Evolutionary conservation across 92 coral and sea anemone species (phyloP), one percentile per base, ranked within the genome.

Genomic region (Zoanthus gigantus): DNA sequence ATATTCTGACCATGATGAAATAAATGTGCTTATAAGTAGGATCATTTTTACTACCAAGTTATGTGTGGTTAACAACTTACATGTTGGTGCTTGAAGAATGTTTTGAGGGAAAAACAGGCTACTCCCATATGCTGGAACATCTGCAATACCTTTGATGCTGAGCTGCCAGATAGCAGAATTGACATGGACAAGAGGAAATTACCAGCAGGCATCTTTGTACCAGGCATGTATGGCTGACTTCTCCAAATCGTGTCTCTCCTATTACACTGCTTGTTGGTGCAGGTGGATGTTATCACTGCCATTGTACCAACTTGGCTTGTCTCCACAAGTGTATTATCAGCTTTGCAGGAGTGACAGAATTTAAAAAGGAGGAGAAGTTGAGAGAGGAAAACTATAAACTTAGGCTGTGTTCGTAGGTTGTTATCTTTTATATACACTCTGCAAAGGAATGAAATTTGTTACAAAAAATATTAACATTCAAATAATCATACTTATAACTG

Each of bases 181-280:
- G 91, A 78, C 61, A 90, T 46, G 42, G 78, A 78, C 76, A 92
- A 47, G 50, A 92, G 84, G 82, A 90, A 89, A 72, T 93, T 93
- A 2, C 95, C 93, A n/a, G 95, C 95, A 50, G 92, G 85, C 5
- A 88, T 88, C 29, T 42, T 88, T 3, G 93, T 88, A 3, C 92
- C 90, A 50, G 88, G 90, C 87, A 90, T 90, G 30, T 71, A 29
- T 37, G 95, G 92, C 79, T 93, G 95, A 75, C 95, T 91, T 31
- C 52, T 85, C 95, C 92, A 93, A 4, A 85, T 16, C 0, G 7
- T 54, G 31, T 82, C 84, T 30, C 32, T 63, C 67, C 74, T 72
- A 2, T 11, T 45, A 32, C 94, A 92, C 10, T 29, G 52, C 7
- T 34, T 10, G 50, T 89, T 92, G 16, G 42, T 71, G 63, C 95